phyloP scores from a whole-genome alignment of 2,797 vertebrate genomes.

The Myotis daubentonii region DNA sequence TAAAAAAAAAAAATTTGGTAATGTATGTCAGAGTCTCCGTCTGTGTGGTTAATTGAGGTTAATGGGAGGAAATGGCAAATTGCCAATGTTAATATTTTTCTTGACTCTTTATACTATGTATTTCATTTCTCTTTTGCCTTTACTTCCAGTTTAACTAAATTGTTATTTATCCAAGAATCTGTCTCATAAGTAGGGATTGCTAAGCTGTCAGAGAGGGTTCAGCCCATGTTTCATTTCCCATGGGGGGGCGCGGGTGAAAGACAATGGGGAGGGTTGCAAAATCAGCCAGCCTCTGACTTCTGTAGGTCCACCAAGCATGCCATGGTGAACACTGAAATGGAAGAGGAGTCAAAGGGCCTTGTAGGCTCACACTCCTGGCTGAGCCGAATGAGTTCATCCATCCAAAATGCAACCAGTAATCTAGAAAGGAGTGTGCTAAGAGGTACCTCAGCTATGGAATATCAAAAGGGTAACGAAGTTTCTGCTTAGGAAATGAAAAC shows the following conservation, averaged over 20 bases:
- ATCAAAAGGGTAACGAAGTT: neutral
- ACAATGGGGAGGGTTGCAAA: neutral
- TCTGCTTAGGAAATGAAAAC: neutral
- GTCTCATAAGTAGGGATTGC: slow-evolving; percentile 34
- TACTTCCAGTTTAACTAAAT: slow-evolving; percentile 65
- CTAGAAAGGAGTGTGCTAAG: neutral
- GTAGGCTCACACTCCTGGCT: neutral
- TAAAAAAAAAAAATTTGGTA: neutral
- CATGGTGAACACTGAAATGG: neutral
- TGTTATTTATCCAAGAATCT: slow-evolving; percentile 68
- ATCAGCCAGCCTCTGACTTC: neutral
- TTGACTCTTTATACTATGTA: slow-evolving; percentile 50
- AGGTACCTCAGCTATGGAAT: neutral
- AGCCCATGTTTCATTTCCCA: neutral
- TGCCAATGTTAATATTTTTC: slow-evolving; percentile 57
- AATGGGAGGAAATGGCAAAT: slow-evolving; percentile 49
- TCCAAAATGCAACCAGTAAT: neutral
- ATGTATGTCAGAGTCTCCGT: neutral
- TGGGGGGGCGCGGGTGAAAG: rapidly evolving
- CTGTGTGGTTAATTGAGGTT: slow-evolving; percentile 62
- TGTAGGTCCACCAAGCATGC: neutral
- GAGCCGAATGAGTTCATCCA: neutral
- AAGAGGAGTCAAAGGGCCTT: neutral
- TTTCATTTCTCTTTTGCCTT: slow-evolving; percentile 67
- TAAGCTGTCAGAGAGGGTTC: slow-evolving; percentile 27